Evolutionary conservation across 2,888 invertebrate genomes (phyloP), one percentile per base, ranked within the genome.

Genomic region (Tiliacea aurago): DNA sequence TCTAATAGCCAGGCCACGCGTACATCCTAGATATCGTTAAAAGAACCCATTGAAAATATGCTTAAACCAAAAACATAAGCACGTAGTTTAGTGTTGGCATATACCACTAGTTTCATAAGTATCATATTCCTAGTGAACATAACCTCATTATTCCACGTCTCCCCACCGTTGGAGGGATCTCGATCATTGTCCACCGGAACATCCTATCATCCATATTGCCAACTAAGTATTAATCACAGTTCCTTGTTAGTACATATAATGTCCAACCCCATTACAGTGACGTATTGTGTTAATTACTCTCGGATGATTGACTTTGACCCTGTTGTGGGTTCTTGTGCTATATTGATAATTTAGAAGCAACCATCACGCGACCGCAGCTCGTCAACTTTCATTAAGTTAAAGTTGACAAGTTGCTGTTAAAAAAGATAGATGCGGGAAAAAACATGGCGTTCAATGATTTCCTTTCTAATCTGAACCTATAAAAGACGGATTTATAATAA

Each of bases 271-370:
- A 70, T 79, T 61, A 58, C 56, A 41, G 43, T 83, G 72, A 83
- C 58, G 28, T 73, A 73, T 83, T 37, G 55, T 37, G 49, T 79
- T 83, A 79, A 80, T 80, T 83, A 79, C 23, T 83, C 73, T 72
- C 18, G 55, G 53, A 43, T 67, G 41, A 67, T 78, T 79, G 55
- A 33, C 73, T 64, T 80, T 80, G 83, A 65, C 73, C 73, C 47
- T 68, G 67, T 83, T 79, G 11, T 11, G 28, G 80, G n/a, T 53
- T 73, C 51, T 80, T 56, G 73, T 65, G 49, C 66, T 68, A 72
- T 55, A 68, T 80, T 56, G 67, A 79, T 61, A 78, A 71, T 51
- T 70, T 75, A 65, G 51, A 20, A 41, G 5, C 11, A 7, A 4
- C 15, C 20, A 41, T 59, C 83, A 83, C 45, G 73, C 73, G 45